phyloP scores from a whole-genome alignment of 92 coral and sea anemone genomes.

The Porites lobata region DNA sequence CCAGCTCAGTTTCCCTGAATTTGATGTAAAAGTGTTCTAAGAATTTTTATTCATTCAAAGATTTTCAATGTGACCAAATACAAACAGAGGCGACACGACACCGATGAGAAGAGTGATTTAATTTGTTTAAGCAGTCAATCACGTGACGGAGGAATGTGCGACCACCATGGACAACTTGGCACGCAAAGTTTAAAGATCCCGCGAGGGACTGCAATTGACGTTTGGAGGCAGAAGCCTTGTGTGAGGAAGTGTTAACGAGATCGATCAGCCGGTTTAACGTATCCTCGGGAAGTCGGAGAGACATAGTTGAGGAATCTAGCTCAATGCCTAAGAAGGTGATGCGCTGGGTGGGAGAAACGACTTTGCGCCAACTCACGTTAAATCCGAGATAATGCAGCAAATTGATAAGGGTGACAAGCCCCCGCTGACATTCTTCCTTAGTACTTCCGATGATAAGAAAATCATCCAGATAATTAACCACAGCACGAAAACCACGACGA shows the following conservation, averaged over 20 bases:
- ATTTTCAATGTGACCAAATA: too few relatives aligned
- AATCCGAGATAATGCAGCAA: conserved; percentile 30
- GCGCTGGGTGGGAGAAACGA: not conserved
- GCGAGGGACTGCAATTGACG: conserved; percentile 13
- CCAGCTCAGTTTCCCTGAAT: too few relatives aligned
- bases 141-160: not conserved
- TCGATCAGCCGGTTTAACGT: not conserved
- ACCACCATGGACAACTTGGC: too few relatives aligned
- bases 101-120: not conserved
- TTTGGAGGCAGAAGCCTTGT: conserved; percentile 23
- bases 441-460: not conserved
- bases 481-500: not conserved
- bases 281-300: not conserved
- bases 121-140: not conserved
- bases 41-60: too few relatives aligned
- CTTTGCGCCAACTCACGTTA: conserved; percentile 1
- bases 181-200: not conserved
- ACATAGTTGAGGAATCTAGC: not conserved
- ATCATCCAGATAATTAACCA: conserved; percentile 18
- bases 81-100: not conserved
- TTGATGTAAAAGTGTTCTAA: too few relatives aligned
- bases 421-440: too few relatives aligned
- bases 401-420: not conserved
- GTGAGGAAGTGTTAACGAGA: conserved; percentile 10
- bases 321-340: conserved; percentile 11